These are phyloP conservation scores for Steromphala cineraria DNA, from an alignment of 2,888 invertebrate genomes.

Conservation along the genomic window DNA sequence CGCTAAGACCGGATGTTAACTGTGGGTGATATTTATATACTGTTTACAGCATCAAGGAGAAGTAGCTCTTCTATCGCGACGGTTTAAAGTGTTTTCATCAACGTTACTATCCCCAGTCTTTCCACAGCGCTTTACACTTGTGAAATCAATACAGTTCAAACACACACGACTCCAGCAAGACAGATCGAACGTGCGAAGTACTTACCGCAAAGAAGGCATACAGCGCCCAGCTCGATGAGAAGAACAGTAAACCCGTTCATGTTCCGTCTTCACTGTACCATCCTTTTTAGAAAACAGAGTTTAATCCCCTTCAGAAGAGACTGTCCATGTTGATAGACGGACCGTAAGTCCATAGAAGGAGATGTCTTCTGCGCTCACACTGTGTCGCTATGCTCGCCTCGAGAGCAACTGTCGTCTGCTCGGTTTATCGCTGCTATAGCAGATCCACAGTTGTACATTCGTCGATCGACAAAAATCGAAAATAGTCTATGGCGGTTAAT, in stretches of 20 bases:
- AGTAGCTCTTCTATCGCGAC: too few species aligned
- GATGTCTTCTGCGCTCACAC: not conserved
- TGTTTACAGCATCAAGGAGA: too few species aligned
- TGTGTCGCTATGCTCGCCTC: not conserved
- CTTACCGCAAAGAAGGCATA: not conserved
- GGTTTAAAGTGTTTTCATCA: too few species aligned
- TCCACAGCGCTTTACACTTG: too few species aligned
- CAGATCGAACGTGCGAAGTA: too few species aligned
- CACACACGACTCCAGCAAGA: too few species aligned
- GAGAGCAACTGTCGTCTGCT: not conserved
- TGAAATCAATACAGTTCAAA: too few species aligned
- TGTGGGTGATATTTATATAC: too few species aligned
- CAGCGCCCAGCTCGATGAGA: not conserved
- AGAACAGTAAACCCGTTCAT: not conserved
- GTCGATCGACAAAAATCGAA: conserved; percentile 5
- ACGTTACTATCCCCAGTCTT: too few species aligned
- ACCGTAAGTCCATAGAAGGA: not conserved
- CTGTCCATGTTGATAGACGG: not conserved
- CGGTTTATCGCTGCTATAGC: not conserved
- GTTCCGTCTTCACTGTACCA: not conserved
- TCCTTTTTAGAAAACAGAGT: not conserved
- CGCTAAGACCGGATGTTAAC: too few species aligned
- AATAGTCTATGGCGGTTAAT: not conserved
- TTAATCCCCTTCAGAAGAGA: not conserved
- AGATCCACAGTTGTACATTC: not conserved